phyloP scores from a whole-genome alignment of 2,888 invertebrate species.

The Drosophila paucipuncta region DNA sequence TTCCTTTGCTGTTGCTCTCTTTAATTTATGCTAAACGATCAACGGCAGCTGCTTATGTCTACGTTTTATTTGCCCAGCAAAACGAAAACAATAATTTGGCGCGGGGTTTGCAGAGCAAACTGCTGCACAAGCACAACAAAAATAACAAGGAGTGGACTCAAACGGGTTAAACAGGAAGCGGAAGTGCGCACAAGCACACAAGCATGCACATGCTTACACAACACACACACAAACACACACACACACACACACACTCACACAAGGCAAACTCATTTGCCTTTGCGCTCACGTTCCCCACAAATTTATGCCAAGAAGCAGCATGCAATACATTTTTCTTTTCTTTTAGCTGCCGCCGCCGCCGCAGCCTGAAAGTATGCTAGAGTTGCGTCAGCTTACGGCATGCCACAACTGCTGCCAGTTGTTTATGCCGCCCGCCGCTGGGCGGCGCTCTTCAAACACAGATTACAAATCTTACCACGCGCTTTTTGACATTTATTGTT shows the following conservation, averaged over 20 bases:
- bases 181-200: constrained; percentile 55
- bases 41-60: constrained; percentile 74
- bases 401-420: constrained; percentile 20
- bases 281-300: constrained; percentile 69
- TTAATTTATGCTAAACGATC: constrained; percentile 77
- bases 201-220: constrained; percentile 11
- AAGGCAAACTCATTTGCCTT: constrained; percentile 73
- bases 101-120: constrained; percentile 32
- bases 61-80: constrained; percentile 74
- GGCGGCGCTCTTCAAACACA: constrained; percentile 46
- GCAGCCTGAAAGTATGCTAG: constrained; percentile 42
- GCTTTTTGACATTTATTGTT: constrained; percentile 31
- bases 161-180: constrained; percentile 75
- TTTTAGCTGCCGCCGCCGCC: constrained; percentile 17
- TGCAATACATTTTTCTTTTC: constrained; percentile 59
- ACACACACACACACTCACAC: constrained; percentile 6
- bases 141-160: constrained; percentile 40
- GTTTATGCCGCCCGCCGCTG: constrained; percentile 29
- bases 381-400: constrained; percentile 31
- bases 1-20: constrained; percentile 40
- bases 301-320: constrained; percentile 73
- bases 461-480: constrained; percentile 44
- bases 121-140: constrained; percentile 73
- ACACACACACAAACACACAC: constrained; percentile 20
- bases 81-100: constrained; percentile 79